Conservation (phyloP, 2,113 vertebrate species). For the Neolamprologus tretocephalus region DNA sequence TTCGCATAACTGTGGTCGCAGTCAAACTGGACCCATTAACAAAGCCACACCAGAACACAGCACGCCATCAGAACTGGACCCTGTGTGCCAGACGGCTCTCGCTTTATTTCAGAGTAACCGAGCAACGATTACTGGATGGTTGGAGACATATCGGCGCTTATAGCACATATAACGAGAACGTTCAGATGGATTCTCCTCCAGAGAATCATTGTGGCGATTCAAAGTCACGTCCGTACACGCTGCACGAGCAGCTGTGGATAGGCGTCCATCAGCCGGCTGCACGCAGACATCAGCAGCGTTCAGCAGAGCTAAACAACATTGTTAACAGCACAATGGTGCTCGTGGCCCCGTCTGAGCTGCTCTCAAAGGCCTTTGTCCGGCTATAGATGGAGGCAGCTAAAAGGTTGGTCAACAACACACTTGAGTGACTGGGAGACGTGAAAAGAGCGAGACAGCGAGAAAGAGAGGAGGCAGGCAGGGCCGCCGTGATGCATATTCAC, state of each 20-base stretch:
- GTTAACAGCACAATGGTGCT: constrained; percentile 51
- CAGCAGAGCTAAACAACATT: constrained; percentile 41
- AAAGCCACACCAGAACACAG: constrained; percentile 33
- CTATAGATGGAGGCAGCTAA: constrained; percentile 27
- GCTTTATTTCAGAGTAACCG: neutral
- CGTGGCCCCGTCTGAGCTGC: constrained; percentile 10
- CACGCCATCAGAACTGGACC: neutral
- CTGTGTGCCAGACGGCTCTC: neutral
- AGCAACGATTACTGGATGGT: neutral
- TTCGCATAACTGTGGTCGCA: constrained; percentile 51
- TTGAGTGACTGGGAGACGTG: neutral
- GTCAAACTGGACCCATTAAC: constrained; percentile 45
- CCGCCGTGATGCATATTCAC: constrained; percentile 71
- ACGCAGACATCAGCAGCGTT: constrained; percentile 23
- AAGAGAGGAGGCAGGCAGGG: neutral
- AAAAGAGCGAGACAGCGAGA: neutral
- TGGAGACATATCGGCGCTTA: neutral
- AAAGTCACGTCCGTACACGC: constrained; percentile 3
- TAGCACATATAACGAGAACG: neutral
- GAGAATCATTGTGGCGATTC: neutral
- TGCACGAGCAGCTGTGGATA: constrained; percentile 33
- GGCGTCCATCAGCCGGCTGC: constrained; percentile 28
- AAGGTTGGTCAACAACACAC: constrained; percentile 23
- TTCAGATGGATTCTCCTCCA: neutral
- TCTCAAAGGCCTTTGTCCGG: constrained; percentile 57